Conservation (phyloP, 2,797 vertebrate genomes). For the Lemur catta region DNA sequence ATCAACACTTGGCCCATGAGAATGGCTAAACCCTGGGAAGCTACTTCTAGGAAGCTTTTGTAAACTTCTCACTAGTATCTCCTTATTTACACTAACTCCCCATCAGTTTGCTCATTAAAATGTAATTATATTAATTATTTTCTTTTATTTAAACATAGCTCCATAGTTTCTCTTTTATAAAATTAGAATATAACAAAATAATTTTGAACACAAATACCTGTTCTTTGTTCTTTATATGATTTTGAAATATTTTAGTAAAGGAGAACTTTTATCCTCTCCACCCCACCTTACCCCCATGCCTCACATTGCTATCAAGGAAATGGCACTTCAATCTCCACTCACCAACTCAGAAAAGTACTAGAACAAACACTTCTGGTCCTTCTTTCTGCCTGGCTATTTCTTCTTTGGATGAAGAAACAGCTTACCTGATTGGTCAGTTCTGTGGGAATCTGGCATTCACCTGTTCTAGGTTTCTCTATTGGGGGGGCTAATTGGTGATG, state of each 20-base stretch:
- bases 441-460: background rate
- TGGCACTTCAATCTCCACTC: too few relatives aligned
- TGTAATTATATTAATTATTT: background rate
- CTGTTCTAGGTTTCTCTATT: too few relatives aligned
- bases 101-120: slow-evolving; percentile 3
- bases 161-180: background rate
- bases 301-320: background rate
- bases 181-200: background rate
- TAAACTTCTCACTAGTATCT: background rate
- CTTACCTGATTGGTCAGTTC: background rate
- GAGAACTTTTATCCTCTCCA: background rate
- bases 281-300: background rate
- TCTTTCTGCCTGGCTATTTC: background rate
- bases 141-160: background rate
- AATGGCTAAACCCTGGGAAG: background rate
- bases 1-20: background rate
- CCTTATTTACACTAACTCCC: background rate
- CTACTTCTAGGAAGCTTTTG: background rate
- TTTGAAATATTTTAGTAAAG: background rate
- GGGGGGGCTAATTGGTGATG: too few relatives aligned
- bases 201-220: background rate
- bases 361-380: too few relatives aligned
- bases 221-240: background rate
- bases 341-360: too few relatives aligned
- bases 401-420: background rate